Conservation (phyloP, 2,888 invertebrate genomes). For the Apotomis turbidana region DNA sequence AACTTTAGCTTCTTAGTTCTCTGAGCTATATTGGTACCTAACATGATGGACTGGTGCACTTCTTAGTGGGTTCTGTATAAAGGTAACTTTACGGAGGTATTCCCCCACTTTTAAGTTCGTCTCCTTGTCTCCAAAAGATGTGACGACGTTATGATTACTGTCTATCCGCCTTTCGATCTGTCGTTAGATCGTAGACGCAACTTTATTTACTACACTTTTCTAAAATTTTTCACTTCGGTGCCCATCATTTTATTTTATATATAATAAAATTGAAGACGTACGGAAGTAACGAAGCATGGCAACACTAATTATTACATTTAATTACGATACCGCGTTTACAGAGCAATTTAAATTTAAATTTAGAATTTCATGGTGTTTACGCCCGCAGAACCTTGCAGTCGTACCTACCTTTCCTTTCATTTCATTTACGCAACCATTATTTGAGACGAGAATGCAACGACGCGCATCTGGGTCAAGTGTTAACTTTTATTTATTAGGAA, state of each 20-base stretch:
- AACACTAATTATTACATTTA: conserved; percentile 15
- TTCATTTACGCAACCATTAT: conserved; percentile 58
- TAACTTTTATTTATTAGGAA: conserved; percentile 41
- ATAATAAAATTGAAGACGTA: not conserved
- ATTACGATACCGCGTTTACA: conserved; percentile 17
- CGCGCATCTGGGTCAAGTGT: conserved; percentile 58
- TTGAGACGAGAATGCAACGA: conserved; percentile 43
- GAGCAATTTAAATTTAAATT: conserved; percentile 29
- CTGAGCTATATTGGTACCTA: too few species aligned
- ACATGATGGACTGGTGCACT: too few species aligned
- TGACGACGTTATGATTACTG: too few species aligned
- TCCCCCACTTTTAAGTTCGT: too few species aligned
- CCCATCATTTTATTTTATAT: too few species aligned
- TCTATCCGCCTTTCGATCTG: too few species aligned
- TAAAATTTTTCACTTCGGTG: not conserved
- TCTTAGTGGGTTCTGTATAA: too few species aligned
- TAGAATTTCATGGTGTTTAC: conserved; percentile 40
- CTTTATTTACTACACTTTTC: too few species aligned
- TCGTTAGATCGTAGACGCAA: too few species aligned
- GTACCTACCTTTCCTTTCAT: conserved; percentile 65
- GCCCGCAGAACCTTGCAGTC: conserved; percentile 52
- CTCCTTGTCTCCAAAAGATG: too few species aligned
- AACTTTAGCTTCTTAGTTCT: too few species aligned
- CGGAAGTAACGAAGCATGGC: conserved; percentile 7
- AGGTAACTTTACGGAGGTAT: too few species aligned